Conservation (phyloP, 2,888 invertebrate genomes). For the Colostygia pectinataria region DNA sequence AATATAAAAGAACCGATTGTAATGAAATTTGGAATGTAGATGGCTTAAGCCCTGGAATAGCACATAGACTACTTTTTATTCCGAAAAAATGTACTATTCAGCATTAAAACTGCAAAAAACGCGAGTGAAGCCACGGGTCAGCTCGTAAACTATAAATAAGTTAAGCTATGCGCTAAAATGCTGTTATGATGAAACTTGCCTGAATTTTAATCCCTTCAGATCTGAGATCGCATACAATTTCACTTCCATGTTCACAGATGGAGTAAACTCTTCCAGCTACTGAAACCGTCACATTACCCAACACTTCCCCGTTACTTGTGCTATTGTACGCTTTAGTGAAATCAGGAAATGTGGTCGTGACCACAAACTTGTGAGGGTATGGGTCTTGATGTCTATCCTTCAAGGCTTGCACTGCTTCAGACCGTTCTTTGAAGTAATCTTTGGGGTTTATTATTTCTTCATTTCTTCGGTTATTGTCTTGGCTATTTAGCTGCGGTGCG, state of each 20-base stretch:
- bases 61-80: no score
- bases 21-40: no score
- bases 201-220: slow-evolving; percentile 97
- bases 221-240: slow-evolving; percentile 98
- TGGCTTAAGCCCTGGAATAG: no score
- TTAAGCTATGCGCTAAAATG: no score
- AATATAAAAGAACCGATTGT: no score
- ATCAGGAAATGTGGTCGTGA: slow-evolving; percentile 92
- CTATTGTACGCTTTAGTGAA: slow-evolving; percentile 92
- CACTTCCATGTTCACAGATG: slow-evolving; percentile 96
- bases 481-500: no score
- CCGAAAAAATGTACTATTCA: no score
- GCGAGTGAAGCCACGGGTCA: no score
- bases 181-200: no score
- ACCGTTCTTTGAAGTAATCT: slow-evolving; percentile 96
- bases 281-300: slow-evolving; percentile 85
- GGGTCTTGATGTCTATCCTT: slow-evolving; percentile 91
- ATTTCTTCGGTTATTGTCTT: slow-evolving; percentile 57
- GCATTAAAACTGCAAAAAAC: no score
- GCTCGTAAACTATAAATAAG: no score
- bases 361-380: slow-evolving; percentile 98
- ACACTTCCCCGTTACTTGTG: slow-evolving; percentile 88
- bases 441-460: slow-evolving; percentile 95
- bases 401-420: slow-evolving; percentile 90
- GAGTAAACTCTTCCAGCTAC: slow-evolving; percentile 97